Evolutionary conservation across 2,113 vertebrate genomes (phyloP).

Genomic region (Cryptotis parvus): DNA sequence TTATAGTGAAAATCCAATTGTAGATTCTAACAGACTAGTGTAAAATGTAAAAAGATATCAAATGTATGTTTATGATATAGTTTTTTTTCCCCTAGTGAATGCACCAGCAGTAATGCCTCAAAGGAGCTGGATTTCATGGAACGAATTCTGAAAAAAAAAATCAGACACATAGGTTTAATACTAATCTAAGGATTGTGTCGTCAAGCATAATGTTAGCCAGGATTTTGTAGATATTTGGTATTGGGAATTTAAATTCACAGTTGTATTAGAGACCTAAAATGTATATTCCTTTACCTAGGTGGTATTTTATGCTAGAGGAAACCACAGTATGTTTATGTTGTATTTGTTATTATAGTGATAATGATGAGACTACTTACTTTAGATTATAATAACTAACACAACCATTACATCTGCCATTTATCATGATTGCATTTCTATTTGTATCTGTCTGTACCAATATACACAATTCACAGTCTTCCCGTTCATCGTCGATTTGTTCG

Average conservation of each 20-base stretch:
- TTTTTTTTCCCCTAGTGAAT: neutral
- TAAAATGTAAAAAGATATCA: slow-evolving; percentile 5
- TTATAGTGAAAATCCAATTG: neutral
- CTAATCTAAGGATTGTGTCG: neutral
- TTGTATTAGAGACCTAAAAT: neutral
- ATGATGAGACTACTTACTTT: neutral
- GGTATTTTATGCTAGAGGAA: neutral
- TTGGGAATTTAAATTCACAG: neutral
- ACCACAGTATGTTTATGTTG: neutral
- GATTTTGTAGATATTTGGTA: neutral
- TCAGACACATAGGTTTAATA: neutral
- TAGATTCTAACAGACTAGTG: neutral
- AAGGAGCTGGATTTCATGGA: neutral
- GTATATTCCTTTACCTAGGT: neutral
- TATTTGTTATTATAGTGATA: neutral
- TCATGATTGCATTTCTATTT: no score
- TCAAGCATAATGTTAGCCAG: neutral
- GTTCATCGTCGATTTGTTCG: no score
- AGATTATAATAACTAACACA: neutral
- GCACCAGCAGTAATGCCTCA: neutral
- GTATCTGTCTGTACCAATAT: neutral
- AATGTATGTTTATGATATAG: neutral
- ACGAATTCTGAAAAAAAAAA: slow-evolving; percentile 9
- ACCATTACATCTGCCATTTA: neutral
- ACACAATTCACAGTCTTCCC: no score